Evolutionary conservation across 2,797 vertebrate genomes (phyloP).

Genomic region (Dendrocincla tyrannina): DNA sequence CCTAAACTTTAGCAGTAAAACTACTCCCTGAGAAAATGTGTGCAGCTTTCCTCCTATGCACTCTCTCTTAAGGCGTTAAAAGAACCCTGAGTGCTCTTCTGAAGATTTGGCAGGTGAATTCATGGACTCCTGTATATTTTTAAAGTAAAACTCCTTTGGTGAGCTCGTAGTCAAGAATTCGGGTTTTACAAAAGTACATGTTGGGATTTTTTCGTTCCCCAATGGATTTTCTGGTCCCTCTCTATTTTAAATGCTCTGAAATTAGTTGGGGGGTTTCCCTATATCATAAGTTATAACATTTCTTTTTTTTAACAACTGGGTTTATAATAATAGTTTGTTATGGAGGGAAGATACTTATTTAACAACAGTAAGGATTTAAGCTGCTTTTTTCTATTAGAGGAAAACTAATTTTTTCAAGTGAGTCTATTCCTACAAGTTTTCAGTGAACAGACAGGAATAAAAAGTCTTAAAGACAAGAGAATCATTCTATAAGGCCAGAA

Average conservation of each 20-base stretch:
- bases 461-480: neutral
- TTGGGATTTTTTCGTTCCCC: neutral
- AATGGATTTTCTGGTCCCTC: neutral
- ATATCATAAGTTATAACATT: neutral
- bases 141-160: neutral
- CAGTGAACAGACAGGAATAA: neutral
- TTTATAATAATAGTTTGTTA: neutral
- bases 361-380: neutral
- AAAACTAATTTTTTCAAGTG: neutral
- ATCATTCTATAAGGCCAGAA: neutral
- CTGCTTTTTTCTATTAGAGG: neutral
- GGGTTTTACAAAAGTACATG: neutral
- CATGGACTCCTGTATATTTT: neutral
- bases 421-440: neutral
- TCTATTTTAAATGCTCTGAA: neutral
- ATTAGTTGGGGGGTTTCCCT: neutral
- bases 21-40: neutral
- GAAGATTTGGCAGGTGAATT: neutral
- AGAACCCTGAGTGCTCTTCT: neutral
- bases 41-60: neutral
- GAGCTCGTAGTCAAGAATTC: neutral
- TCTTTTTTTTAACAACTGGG: neutral
- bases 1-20: neutral
- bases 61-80: neutral
- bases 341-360: neutral